A percentile compares a stretch with the other conserved stretches of the same genome.
Evolutionary conservation across 2,797 vertebrate genomes (phyloP).

Genomic region (Amazona finschi): DNA sequence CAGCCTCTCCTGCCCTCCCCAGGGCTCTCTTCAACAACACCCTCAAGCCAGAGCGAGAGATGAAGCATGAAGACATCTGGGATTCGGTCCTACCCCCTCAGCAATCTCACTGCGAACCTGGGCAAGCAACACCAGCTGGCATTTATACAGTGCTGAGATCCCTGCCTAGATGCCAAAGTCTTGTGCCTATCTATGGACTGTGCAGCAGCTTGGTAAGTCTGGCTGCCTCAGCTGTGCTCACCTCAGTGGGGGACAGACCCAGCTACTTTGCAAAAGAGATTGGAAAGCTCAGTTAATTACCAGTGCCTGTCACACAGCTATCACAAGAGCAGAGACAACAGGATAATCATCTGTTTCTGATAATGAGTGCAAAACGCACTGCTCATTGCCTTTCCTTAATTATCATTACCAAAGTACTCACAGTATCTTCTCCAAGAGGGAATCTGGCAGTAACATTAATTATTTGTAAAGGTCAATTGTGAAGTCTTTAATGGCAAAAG

Average conservation of each 20-base stretch:
- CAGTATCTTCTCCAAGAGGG: constrained; percentile 51
- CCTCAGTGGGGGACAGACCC: neutral
- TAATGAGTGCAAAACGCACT: constrained; percentile 21
- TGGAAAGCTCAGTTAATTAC: constrained; percentile 58
- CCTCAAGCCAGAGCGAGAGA: neutral
- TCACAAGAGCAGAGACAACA: constrained; percentile 25
- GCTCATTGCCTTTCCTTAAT: constrained; percentile 64
- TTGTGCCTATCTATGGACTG: neutral
- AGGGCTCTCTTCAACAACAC: neutral
- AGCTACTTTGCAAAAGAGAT: neutral
- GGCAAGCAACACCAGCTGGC: neutral
- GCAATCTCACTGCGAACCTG: neutral
- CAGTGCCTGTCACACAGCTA: constrained; percentile 27
- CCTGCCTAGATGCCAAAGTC: neutral
- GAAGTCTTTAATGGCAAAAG: constrained; percentile 52
- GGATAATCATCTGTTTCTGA: constrained; percentile 58
- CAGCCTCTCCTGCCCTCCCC: neutral
- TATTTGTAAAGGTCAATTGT: constrained; percentile 67
- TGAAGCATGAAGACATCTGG: neutral
- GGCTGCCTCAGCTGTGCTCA: neutral
- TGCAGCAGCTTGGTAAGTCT: neutral
- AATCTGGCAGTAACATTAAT: constrained; percentile 60
- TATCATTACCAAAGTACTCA: constrained; percentile 44
- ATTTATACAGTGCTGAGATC: neutral
- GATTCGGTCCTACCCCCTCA: neutral